A percentile compares a stretch with the other conserved stretches of the same genome.
Evolutionary conservation across 2,797 vertebrate genomes (phyloP).

Genomic region (Bovichtus variegatus): DNA sequence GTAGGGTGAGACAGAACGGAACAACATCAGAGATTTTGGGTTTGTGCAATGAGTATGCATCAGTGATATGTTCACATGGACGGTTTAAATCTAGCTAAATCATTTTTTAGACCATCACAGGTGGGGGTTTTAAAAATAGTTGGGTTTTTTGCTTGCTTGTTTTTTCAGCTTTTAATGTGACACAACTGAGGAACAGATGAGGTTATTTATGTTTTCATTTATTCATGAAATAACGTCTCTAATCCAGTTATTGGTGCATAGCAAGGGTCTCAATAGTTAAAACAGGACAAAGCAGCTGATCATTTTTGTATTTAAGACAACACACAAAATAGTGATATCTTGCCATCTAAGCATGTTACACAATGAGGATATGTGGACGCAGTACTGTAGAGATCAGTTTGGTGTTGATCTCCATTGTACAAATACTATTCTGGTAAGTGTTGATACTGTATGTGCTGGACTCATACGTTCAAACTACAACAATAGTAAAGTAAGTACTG

Average conservation of each 20-base stretch:
- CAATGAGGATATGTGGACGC: neutral
- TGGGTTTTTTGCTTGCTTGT: neutral
- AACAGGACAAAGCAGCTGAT: neutral
- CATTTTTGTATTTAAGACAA: neutral
- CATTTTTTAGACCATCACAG: neutral
- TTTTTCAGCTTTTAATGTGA: neutral
- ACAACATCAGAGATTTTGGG: neutral
- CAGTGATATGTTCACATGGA: neutral
- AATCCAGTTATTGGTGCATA: neutral
- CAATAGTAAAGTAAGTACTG: conserved; percentile 8
- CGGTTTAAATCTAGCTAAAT: neutral
- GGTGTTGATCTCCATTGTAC: conserved; percentile 1
- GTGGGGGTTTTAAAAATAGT: too few species aligned
- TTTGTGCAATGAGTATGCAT: conserved; percentile 6
- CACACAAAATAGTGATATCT: neutral
- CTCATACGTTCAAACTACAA: conserved; percentile 23
- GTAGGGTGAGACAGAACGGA: neutral
- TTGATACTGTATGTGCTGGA: conserved; percentile 19
- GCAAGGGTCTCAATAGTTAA: too few species aligned
- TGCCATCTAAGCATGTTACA: neutral
- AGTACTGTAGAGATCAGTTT: conserved; percentile 7
- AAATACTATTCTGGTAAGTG: neutral
- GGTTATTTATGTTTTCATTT: neutral
- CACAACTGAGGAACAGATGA: neutral
- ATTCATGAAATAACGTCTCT: neutral